Percentiles rank a stretch among this genome's conserved stretches.
phyloP scores from a whole-genome alignment of 2,113 vertebrate genomes.

The Pygoscelis antarcticus region DNA sequence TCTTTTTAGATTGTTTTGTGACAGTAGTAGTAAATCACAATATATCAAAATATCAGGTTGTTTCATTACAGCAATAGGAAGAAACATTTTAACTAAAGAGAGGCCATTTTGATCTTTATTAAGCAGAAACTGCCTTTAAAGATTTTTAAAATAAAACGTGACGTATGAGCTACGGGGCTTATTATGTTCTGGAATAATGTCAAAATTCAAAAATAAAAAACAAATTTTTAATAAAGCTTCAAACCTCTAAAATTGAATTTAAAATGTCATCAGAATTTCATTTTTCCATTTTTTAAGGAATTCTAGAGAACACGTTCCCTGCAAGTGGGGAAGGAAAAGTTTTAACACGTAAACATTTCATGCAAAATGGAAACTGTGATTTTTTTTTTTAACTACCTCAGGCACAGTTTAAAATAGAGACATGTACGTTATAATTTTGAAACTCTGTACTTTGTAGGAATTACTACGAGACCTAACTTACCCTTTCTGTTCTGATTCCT shows the following conservation, averaged over 20 bases:
- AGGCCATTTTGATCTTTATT: background rate
- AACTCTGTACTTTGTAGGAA: background rate
- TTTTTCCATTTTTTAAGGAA: background rate
- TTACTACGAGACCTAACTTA: background rate
- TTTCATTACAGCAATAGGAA: background rate
- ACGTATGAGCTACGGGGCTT: background rate
- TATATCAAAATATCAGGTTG: background rate
- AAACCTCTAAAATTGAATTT: background rate
- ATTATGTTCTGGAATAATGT: background rate
- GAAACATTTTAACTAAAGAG: background rate
- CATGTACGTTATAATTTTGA: background rate
- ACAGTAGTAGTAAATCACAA: background rate
- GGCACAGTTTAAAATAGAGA: background rate
- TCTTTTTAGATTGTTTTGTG: background rate
- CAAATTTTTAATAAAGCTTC: background rate
- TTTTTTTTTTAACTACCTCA: background rate
- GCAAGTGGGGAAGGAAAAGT: background rate
- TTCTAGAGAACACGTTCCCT: background rate
- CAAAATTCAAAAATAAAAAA: background rate
- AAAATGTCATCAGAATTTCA: background rate
- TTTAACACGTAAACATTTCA: background rate
- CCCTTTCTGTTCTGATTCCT: background rate
- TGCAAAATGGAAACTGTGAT: background rate
- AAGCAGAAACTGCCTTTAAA: background rate
- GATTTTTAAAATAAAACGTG: background rate